A percentile compares a stretch with the other conserved stretches of the same genome.
These are phyloP conservation scores for Limnephilus marmoratus DNA, from an alignment of 2,888 invertebrate species.

Conservation along the genomic window DNA sequence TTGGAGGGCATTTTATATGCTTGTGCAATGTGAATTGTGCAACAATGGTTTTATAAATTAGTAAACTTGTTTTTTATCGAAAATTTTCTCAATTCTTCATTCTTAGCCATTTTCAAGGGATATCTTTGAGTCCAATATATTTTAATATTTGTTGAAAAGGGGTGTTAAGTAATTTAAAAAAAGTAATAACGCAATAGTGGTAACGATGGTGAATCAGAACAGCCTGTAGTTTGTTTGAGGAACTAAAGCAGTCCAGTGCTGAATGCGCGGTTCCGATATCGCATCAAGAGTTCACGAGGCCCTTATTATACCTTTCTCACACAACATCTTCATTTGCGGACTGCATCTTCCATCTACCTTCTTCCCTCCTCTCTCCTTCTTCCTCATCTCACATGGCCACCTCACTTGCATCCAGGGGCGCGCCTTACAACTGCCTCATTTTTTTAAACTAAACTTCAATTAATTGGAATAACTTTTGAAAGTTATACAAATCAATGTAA, in stretches of 20 bases:
- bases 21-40: too few species aligned
- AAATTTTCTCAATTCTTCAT: too few species aligned
- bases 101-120: too few species aligned
- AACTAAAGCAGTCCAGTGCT: background rate
- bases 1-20: too few species aligned
- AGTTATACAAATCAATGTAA: too few species aligned
- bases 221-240: constrained; percentile 3
- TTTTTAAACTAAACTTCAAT: too few species aligned
- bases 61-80: too few species aligned
- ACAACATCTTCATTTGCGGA: constrained; percentile 49
- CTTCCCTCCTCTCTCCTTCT: background rate
- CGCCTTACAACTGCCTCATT: background rate
- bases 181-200: background rate
- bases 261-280: constrained; percentile 39
- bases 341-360: constrained; percentile 13
- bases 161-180: background rate
- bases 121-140: too few species aligned
- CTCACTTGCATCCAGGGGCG: background rate
- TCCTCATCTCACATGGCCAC: constrained; percentile 16
- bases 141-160: too few species aligned
- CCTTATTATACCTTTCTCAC: constrained; percentile 40
- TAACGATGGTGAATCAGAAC: background rate
- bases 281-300: constrained; percentile 44
- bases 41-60: too few species aligned
- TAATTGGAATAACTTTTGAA: too few species aligned